phyloP scores from a whole-genome alignment of 2,888 invertebrate genomes.

The Dryocosmus kuriphilus region DNA sequence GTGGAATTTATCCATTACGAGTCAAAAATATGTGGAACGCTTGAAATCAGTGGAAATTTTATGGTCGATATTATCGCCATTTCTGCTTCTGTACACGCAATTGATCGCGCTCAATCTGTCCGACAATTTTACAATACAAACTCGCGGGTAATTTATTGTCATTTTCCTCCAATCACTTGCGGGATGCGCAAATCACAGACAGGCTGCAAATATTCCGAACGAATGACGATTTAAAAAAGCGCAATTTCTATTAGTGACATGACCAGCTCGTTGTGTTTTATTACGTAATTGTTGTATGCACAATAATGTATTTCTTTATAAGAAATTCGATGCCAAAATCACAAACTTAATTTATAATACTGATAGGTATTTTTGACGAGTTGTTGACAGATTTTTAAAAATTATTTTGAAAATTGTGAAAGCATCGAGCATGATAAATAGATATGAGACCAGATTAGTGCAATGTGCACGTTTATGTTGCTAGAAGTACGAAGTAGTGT shows the following conservation, averaged over 20 bases:
- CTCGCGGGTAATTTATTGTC: slow-evolving; percentile 30
- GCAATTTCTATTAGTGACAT: slow-evolving; percentile 25
- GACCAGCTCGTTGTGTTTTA: slow-evolving; percentile 29
- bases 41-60: slow-evolving; percentile 36
- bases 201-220: slow-evolving; percentile 16
- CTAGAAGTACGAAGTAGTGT: too few species aligned
- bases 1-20: not conserved
- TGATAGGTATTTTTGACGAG: not conserved
- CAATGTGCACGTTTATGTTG: too few species aligned
- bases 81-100: slow-evolving; percentile 36
- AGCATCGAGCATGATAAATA: too few species aligned
- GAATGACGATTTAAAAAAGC: slow-evolving; percentile 27
- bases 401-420: too few species aligned
- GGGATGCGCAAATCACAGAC: slow-evolving; percentile 21
- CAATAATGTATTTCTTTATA: not conserved
- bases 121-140: slow-evolving; percentile 38
- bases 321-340: not conserved
- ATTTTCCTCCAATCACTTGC: slow-evolving; percentile 40
- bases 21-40: slow-evolving; percentile 27
- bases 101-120: slow-evolving; percentile 35
- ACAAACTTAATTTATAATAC: not conserved
- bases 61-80: slow-evolving; percentile 28
- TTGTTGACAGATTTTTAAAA: too few species aligned
- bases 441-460: too few species aligned
- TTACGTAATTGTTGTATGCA: not conserved